These are phyloP conservation scores for Conus betulinus DNA, from an alignment of 1,140 invertebrate genomes.

Conservation along the genomic window DNA sequence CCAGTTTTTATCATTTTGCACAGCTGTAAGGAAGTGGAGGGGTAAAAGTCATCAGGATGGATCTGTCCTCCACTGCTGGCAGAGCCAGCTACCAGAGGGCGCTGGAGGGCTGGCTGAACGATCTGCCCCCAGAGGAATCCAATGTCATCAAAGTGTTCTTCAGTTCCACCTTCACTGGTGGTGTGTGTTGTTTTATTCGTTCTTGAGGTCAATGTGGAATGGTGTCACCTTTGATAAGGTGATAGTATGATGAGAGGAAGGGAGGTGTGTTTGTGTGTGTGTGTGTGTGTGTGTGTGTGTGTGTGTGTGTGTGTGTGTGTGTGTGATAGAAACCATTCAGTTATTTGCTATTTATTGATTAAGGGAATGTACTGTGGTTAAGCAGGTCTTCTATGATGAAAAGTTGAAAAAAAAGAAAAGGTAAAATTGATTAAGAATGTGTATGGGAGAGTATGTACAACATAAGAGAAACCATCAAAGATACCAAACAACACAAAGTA, in stretches of 20 bases:
- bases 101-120: slow-evolving; percentile 50
- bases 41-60: background rate
- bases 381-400: background rate
- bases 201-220: background rate
- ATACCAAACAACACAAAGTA: background rate
- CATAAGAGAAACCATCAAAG: background rate
- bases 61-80: background rate
- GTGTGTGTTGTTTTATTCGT: background rate
- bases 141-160: slow-evolving; percentile 52
- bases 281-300: background rate
- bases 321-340: background rate
- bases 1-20: background rate
- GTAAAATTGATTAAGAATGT: background rate
- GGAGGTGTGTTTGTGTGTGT: background rate
- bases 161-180: slow-evolving; percentile 63
- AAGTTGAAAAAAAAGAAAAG: background rate
- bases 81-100: slow-evolving; percentile 65
- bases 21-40: background rate
- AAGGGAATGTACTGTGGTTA: background rate
- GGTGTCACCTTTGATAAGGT: background rate
- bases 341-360: background rate
- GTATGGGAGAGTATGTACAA: background rate
- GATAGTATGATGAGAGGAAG: background rate
- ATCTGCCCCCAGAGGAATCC: slow-evolving; percentile 39
- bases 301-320: slow-evolving; percentile 19